Evolutionary conservation across 2,797 vertebrate genomes (phyloP), one percentile per base, ranked within the genome.

Genomic region (Pteronotus mesoamericanus): DNA sequence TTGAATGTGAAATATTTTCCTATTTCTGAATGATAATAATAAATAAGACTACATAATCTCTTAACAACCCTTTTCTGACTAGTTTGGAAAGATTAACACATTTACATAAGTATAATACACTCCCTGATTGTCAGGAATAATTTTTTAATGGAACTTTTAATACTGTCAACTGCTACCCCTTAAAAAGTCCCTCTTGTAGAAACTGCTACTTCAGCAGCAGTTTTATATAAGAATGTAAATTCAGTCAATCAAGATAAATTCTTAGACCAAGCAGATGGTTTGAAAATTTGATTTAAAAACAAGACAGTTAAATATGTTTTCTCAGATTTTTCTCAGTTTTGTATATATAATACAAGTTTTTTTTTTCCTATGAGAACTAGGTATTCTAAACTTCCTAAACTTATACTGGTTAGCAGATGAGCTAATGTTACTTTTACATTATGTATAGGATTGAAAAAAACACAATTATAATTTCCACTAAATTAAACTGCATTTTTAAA

Each of bases 201-300:
- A 82, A 75, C 39, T 75, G n/a, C 32, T 75, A 75, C 29, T 42
- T 74, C 39, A 66, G 53, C 68, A 86, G 75, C 57, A 57, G 21
- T 82, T 85, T 91, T 82, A n/a, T 42, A 22, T 55, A 53, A 90
- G 32, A 86, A 86, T 44, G n/a, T 68, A 92, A 82, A 71, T 92
- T 19, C 4, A 42, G 39, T 75, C 42, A 78, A 32, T 84, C 61
- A 69, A 77, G 51, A 59, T 77, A 14, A 92, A 88, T 87, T 32
- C 34, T 77, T 83, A 83, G 57, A 78, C 29, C 44, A 92, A 77
- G 11, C 29, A 95, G 32, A 77, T 48, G 29, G 22, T 29, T 77
- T 92, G 34, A 89, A 83, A 88, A 37, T 91, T 68, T 46, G 22
- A 64, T 61, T 84, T 94, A 32, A 69, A 69, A 88, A 77, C 53